Percentiles rank a stretch among this genome's conserved stretches.
These are phyloP conservation scores for Palaemon carinicauda DNA, from an alignment of 1,140 invertebrate genomes.

Conservation along the genomic window DNA sequence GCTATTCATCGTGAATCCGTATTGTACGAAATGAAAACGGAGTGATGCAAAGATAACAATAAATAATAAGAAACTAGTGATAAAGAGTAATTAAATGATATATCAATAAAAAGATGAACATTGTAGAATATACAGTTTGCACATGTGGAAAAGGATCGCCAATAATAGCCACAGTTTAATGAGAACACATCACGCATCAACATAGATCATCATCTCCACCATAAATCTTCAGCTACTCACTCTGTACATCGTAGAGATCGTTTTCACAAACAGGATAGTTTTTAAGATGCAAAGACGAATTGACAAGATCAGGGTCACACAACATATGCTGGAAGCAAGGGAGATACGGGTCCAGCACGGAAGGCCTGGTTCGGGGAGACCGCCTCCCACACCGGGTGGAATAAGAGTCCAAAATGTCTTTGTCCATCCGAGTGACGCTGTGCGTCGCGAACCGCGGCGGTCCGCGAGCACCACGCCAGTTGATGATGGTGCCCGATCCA, in stretches of 20 bases:
- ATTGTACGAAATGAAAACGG: too few relatives aligned
- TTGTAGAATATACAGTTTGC: too few relatives aligned
- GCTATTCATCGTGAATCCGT: too few relatives aligned
- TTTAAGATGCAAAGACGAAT: slow-evolving; percentile 58
- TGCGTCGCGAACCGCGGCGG: background rate
- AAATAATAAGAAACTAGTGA: too few relatives aligned
- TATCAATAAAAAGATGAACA: too few relatives aligned
- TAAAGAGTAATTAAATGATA: too few relatives aligned
- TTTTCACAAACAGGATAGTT: slow-evolving; percentile 58
- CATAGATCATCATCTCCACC: background rate
- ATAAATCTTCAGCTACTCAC: slow-evolving; percentile 11
- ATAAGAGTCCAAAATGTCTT: slow-evolving; percentile 20
- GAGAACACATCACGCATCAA: too few relatives aligned
- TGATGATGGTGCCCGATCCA: slow-evolving; percentile 58
- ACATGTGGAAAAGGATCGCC: too few relatives aligned
- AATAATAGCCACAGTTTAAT: too few relatives aligned
- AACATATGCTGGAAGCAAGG: slow-evolving; percentile 56
- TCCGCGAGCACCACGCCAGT: slow-evolving; percentile 47
- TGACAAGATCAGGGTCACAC: slow-evolving; percentile 53
- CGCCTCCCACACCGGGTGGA: slow-evolving; percentile 2
- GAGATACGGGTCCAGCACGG: slow-evolving; percentile 57
- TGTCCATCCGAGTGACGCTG: slow-evolving; percentile 24
- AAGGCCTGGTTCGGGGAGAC: slow-evolving; percentile 21
- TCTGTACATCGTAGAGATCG: slow-evolving; percentile 57
- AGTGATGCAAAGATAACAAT: too few relatives aligned